These are phyloP conservation scores for Trematomus loennbergii DNA, from an alignment of 2,113 vertebrate genomes.

Conservation along the genomic window DNA sequence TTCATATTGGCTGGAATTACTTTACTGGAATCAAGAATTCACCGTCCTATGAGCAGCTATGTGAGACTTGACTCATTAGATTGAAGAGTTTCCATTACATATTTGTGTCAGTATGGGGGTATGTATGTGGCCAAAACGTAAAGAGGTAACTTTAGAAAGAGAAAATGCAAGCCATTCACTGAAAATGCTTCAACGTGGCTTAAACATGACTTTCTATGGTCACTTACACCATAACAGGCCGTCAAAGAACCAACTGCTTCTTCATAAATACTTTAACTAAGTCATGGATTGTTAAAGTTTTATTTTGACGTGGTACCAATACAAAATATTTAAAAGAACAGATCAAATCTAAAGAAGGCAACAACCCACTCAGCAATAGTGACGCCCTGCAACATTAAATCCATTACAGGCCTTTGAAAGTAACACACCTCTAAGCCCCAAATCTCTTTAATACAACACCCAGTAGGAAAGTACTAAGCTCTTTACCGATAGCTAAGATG, in stretches of 20 bases:
- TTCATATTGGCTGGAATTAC: too few species aligned
- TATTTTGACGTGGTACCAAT: not conserved
- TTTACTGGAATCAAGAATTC: too few species aligned
- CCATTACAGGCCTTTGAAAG: slow-evolving; percentile 71
- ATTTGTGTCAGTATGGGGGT: too few species aligned
- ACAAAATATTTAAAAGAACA: not conserved
- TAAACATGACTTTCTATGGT: too few species aligned
- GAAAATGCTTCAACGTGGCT: too few species aligned
- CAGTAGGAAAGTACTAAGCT: slow-evolving; percentile 84
- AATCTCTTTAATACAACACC: slow-evolving; percentile 82
- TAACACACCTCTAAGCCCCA: slow-evolving; percentile 75
- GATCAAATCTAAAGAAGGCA: slow-evolving; percentile 10
- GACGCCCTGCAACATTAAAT: slow-evolving; percentile 70
- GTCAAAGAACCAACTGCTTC: not conserved
- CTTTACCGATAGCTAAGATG: slow-evolving; percentile 72
- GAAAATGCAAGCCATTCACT: too few species aligned
- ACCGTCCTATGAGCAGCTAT: too few species aligned
- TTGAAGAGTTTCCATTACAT: too few species aligned
- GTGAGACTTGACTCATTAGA: too few species aligned
- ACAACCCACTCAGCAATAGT: slow-evolving; percentile 43
- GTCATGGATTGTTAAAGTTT: not conserved
- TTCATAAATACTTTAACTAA: not conserved
- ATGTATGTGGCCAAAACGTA: too few species aligned
- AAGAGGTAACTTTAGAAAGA: too few species aligned
- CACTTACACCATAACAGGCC: too few species aligned